A percentile compares a stretch with the other conserved stretches of the same genome.
Conservation (phyloP, 2,797 vertebrate species). For the Morus bassanus region DNA sequence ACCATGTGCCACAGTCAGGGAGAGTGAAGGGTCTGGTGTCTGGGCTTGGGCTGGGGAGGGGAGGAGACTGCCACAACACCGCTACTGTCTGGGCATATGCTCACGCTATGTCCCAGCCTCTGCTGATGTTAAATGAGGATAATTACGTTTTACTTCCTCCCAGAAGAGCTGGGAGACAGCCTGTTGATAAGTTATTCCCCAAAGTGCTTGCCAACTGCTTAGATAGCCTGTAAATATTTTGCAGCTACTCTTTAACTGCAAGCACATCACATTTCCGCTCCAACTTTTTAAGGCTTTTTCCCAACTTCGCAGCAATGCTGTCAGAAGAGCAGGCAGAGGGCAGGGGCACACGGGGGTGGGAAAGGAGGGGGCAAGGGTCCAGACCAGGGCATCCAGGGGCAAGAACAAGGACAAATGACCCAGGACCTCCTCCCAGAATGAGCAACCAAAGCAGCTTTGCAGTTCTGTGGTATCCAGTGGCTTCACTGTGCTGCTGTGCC, state of each 20-base stretch:
- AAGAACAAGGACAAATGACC: background rate
- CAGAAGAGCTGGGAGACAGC: background rate
- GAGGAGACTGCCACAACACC: background rate
- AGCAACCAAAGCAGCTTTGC: background rate
- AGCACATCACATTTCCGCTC: background rate
- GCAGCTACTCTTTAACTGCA: background rate
- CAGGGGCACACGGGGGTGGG: background rate
- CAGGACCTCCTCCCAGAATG: background rate
- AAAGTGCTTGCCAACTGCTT: background rate
- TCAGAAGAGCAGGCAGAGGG: background rate
- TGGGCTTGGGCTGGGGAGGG: background rate
- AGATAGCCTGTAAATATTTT: background rate
- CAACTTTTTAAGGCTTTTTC: background rate
- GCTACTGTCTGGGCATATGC: background rate
- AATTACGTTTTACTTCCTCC: background rate
- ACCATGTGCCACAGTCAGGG: background rate
- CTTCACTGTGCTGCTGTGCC: background rate
- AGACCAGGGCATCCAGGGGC: background rate
- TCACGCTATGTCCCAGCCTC: background rate
- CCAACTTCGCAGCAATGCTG: background rate
- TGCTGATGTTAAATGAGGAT: background rate
- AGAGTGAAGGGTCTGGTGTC: background rate
- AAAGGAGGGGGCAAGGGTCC: background rate
- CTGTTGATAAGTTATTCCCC: background rate
- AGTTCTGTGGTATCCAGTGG: rapidly evolving